These are phyloP conservation scores for Papilio dardanus DNA, from an alignment of 1,140 invertebrate species.

Conservation along the genomic window DNA sequence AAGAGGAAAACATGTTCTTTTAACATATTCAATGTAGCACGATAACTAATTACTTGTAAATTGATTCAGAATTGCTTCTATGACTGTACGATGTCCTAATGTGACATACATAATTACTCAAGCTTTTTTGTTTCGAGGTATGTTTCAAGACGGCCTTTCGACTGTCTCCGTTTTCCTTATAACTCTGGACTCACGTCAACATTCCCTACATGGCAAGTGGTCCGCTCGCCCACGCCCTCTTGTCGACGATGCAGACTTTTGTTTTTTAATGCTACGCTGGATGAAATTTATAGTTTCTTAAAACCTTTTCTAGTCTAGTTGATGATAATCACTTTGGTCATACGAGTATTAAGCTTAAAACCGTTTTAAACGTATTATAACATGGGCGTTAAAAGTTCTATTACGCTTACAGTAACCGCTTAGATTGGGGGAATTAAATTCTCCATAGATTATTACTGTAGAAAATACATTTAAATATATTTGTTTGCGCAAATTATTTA, in stretches of 20 bases:
- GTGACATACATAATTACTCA: not conserved
- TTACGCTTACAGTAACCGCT: not conserved
- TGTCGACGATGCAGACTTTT: slow-evolving; percentile 44
- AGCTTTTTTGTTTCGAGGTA: not conserved
- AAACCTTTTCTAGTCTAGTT: not conserved
- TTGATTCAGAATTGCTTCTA: not conserved
- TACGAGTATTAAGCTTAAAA: too few species aligned
- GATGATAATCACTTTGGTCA: not conserved
- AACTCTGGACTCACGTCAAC: slow-evolving; percentile 62
- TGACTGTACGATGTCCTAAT: not conserved
- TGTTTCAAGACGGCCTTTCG: slow-evolving; percentile 15
- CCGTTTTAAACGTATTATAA: not conserved
- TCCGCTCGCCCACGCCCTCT: slow-evolving; percentile 63
- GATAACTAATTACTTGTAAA: not conserved
- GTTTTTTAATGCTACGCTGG: slow-evolving; percentile 36
- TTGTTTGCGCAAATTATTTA: not conserved
- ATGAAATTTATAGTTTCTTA: slow-evolving; percentile 46
- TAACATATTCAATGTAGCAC: not conserved
- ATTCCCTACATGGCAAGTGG: slow-evolving; percentile 74
- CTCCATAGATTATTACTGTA: not conserved
- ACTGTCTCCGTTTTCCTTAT: slow-evolving; percentile 59
- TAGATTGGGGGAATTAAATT: not conserved
- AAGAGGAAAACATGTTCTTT: not conserved
- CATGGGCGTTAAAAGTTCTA: not conserved
- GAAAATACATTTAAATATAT: not conserved